phyloP scores from a whole-genome alignment of 2,113 vertebrate species.

The Cottus gobio region DNA sequence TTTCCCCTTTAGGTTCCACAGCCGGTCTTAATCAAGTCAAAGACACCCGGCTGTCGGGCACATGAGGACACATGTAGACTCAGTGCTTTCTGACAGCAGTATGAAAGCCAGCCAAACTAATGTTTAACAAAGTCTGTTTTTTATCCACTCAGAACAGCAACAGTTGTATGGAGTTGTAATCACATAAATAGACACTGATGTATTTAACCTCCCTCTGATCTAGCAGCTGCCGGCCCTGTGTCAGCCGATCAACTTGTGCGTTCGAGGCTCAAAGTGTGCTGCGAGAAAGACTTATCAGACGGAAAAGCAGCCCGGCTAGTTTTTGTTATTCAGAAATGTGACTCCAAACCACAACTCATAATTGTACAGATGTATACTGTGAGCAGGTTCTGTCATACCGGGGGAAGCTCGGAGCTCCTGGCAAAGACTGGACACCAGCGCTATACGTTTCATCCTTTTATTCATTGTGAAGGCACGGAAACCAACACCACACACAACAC shows the following conservation, averaged over 20 bases:
- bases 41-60: not conserved
- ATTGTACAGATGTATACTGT: not conserved
- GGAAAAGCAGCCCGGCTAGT: not conserved
- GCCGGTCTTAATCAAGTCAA: constrained; percentile 1
- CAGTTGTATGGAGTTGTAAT: constrained; percentile 16
- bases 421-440: no score
- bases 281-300: constrained; percentile 1
- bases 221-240: constrained; percentile 49
- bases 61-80: constrained; percentile 4
- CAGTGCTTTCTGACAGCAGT: not conserved
- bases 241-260: constrained; percentile 21
- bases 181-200: constrained; percentile 63
- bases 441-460: no score
- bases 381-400: no score
- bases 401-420: no score
- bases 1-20: not conserved
- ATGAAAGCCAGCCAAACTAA: not conserved
- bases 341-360: not conserved
- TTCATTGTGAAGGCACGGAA: no score
- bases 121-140: constrained; percentile 54
- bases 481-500: no score
- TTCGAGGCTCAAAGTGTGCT: not conserved
- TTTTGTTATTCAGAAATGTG: not conserved
- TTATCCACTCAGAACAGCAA: constrained; percentile 27
- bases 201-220: constrained; percentile 39